These are phyloP conservation scores for Luscinia luscinia DNA, from an alignment of 2,797 vertebrate genomes.

Conservation along the genomic window DNA sequence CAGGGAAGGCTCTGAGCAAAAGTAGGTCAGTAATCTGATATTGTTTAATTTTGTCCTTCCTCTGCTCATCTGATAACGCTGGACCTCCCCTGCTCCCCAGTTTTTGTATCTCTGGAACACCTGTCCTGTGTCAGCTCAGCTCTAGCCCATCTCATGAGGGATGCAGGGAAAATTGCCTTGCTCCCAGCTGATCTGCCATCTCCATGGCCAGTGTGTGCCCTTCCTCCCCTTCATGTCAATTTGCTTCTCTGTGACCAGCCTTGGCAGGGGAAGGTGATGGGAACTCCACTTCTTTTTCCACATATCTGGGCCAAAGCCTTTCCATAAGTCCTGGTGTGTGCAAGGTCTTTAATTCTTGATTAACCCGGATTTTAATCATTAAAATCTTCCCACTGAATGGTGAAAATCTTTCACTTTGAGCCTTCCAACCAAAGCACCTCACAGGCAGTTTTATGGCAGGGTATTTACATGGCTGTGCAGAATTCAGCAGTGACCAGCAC, in stretches of 20 bases:
- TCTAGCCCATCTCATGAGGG: background rate
- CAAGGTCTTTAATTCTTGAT: background rate
- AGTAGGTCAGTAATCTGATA: background rate
- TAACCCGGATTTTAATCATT: background rate
- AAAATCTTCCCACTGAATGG: background rate
- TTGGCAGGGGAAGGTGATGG: background rate
- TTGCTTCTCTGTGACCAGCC: background rate
- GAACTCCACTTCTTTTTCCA: background rate
- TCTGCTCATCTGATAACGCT: background rate
- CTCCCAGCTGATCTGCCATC: background rate
- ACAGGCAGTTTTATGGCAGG: background rate
- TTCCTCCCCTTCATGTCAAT: background rate
- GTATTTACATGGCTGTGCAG: background rate
- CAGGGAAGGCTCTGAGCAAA: background rate
- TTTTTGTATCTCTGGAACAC: background rate
- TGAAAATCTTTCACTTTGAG: background rate
- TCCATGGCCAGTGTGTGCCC: background rate
- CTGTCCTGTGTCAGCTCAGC: background rate
- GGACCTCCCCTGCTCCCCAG: background rate
- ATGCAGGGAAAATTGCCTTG: background rate
- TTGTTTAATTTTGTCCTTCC: background rate
- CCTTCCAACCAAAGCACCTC: background rate
- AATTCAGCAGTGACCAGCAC: background rate
- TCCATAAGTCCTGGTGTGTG: fast-evolving
- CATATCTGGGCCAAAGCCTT: background rate